Evolutionary conservation across 1,140 invertebrate species (phyloP), one percentile per base, ranked within the genome.

Genomic region (Branchinecta lindahli): DNA sequence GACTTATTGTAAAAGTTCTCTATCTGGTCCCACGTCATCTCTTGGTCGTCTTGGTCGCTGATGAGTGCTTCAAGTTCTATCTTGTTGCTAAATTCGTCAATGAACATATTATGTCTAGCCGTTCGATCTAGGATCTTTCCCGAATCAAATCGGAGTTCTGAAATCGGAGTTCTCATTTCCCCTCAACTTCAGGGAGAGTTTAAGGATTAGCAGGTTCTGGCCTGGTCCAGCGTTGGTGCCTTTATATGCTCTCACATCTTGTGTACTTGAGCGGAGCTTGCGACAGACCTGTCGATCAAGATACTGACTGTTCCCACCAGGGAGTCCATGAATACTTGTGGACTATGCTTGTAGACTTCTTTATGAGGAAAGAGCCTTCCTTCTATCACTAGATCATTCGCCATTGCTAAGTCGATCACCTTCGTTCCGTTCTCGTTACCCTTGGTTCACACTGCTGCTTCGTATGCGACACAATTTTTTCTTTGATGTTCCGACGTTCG

Each of bases 31-130:
- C 47, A 52, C n/a, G n/a, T 52, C 47, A 52, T 52, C n/a, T 52
- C 47, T n/a, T 52, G 47, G 9, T 52, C 47, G 47, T 9, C 47
- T n/a, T 52, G 47, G 47, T 52, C 47, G n/a, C 47, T 52, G 47
- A 52, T 9, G 9, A 9, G 47, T n/a, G n/a, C 9, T 52, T 9
- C 47, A n/a, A n/a, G n/a, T 52, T 52, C 47, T 9, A 52, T 9
- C 47, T 52, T 52, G 47, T 52, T 52, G 9, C 47, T 52, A 52
- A n/a, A 52, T 52, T 52, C 47, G 47, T 52, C n/a, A 9, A 52
- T n/a, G 47, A 52, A 52, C n/a, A n/a, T n/a, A n/a, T 52, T n/a
- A 52, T n/a, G n/a, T 52, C 47, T 52, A n/a, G 47, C n/a, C 47
- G n/a, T 52, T 52, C n/a, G 47, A n/a, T 52, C 47, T 52, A 52